These are phyloP conservation scores for Lagodon rhomboides DNA, from an alignment of 2,797 vertebrate species.

Conservation along the genomic window DNA sequence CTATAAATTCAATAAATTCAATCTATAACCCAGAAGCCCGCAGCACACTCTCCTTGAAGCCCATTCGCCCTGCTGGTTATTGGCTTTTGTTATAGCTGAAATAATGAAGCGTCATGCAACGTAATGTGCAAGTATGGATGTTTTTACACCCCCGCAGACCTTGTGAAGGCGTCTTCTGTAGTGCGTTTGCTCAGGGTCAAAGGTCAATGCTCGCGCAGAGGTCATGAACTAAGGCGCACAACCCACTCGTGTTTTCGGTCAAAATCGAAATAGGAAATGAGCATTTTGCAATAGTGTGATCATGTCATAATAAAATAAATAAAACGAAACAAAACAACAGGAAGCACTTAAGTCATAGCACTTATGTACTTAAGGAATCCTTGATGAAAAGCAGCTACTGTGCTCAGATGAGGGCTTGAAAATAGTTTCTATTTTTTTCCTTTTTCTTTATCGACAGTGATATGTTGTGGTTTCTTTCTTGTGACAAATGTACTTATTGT, in stretches of 20 bases:
- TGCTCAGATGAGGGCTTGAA: no score
- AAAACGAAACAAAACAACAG: background rate
- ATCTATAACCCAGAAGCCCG: slow-evolving; percentile 36
- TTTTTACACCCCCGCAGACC: slow-evolving; percentile 38
- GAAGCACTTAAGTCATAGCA: background rate
- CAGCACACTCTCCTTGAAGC: background rate
- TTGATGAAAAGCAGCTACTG: no score
- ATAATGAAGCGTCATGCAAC: slow-evolving; percentile 18
- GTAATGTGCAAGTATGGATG: slow-evolving; percentile 28
- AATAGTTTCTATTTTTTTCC: no score
- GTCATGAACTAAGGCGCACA: background rate
- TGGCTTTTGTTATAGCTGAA: slow-evolving; percentile 29
- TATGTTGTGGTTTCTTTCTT: no score
- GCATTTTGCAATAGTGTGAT: background rate
- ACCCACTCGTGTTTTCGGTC: background rate
- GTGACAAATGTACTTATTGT: no score
- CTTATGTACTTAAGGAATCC: no score
- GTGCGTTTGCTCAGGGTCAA: slow-evolving; percentile 5
- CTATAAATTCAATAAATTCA: no score
- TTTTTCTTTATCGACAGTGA: no score
- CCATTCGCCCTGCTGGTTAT: slow-evolving; percentile 21
- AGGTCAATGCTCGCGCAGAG: slow-evolving; percentile 24
- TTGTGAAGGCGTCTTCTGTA: slow-evolving; percentile 1
- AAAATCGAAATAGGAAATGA: background rate
- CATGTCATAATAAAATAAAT: no score